These are phyloP conservation scores for Zapornia atra DNA, from an alignment of 2,113 vertebrate species.

Conservation along the genomic window DNA sequence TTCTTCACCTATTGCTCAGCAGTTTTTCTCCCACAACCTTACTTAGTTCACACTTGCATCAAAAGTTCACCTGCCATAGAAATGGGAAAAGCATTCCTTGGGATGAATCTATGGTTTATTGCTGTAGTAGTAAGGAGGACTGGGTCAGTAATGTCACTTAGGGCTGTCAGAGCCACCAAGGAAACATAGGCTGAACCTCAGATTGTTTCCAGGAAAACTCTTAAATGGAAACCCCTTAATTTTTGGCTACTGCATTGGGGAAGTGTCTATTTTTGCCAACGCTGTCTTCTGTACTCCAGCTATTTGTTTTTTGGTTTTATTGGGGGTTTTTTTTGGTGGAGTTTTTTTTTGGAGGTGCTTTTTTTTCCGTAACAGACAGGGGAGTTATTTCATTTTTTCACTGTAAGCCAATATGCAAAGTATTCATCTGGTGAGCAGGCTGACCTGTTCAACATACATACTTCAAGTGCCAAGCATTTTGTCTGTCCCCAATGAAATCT, in stretches of 20 bases:
- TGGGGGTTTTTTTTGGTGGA: neutral
- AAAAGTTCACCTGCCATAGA: neutral
- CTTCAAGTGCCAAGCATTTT: neutral
- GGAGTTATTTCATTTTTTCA: neutral
- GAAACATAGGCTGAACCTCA: neutral
- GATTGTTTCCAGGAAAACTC: no score
- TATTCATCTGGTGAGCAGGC: neutral
- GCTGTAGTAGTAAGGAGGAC: neutral
- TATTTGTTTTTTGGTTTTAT: neutral
- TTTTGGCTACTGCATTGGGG: neutral
- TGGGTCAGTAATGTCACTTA: neutral
- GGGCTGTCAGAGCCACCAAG: neutral
- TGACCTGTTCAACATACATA: neutral
- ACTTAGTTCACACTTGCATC: neutral
- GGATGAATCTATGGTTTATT: neutral
- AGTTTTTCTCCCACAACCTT: neutral
- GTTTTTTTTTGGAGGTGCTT: accelerated
- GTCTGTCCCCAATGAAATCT: no score
- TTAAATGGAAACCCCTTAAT: no score
- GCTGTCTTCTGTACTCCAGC: neutral
- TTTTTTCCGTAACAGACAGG: neutral
- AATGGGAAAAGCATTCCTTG: neutral
- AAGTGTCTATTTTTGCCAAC: neutral
- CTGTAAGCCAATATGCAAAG: neutral
- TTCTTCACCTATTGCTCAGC: neutral